Evolutionary conservation across 1,140 invertebrate species (phyloP), one percentile per base, ranked within the genome.

Genomic region (Drosophila teissieri): DNA sequence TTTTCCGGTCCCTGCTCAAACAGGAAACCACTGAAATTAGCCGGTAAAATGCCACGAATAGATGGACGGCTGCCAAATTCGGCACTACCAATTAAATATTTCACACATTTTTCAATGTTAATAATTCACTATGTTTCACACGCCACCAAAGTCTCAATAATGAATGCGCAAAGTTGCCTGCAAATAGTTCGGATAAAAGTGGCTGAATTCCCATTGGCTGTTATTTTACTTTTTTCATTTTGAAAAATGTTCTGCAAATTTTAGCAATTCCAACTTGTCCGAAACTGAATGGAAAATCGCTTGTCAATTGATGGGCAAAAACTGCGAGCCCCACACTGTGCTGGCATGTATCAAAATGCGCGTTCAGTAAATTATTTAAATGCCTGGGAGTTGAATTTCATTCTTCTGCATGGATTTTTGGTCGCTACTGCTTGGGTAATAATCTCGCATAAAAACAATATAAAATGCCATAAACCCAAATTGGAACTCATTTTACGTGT

Each of bases 41-140:
- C 63, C 69, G 15, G 44, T 7, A 63, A 58, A 61, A 62, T 36
- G 19, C 10, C 19, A 15, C 19, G 3, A 11, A 1, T 40, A n/a
- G 51, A 15, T 70, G 65, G 57, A 44, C 40, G 51, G 5, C 48
- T 67, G 72, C 61, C 52, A 56, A 39, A 75, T 57, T 76, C 39
- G 61, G 36, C 49, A 40, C 10, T 60, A 57, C 49, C 83, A 79
- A 76, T 88, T 88, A 77, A 88, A 86, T 86, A 83, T 86, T 88
- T 82, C 44, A 58, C 55, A 64, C 73, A 60, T 58, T 79, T 73
- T 73, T 55, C 68, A 39, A 8, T 36, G 64, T 57, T 69, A 86
- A 83, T 86, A 83, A 83, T 86, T 86, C 72, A 86, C 67, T 51
- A 64, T 73, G 67, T 68, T 88, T 79, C 74, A 65, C 76, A 74